Evolutionary conservation across 2,113 vertebrate species (phyloP), one percentile per base, ranked within the genome.

Genomic region (Cottus gobio): DNA sequence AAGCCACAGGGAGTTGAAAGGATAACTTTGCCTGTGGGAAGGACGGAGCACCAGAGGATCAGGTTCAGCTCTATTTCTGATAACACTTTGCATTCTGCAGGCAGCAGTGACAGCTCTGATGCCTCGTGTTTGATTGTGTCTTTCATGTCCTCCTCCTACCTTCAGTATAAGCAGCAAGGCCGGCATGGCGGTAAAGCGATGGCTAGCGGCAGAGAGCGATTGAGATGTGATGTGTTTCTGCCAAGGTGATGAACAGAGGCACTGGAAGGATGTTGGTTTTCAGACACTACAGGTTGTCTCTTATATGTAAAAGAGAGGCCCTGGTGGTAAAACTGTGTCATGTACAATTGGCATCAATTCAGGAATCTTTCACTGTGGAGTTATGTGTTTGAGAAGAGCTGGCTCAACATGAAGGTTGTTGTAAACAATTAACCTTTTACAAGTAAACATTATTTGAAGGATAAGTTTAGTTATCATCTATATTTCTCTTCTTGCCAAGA

Each of bases 21-120:
- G 70, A 90, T 91, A 94, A 94, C 93, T 94, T 95, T 95, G 94
- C 94, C 93, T 87, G 85, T 92, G 93, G 94, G 94, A 92, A 95
- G 94, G 94, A 92, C 93, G 31, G 82, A 16, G 75, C 82, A 81
- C 42, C 75, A 62, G 83, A 90, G 77, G 80, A 85, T 89, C 88
- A 79, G 87, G 84, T 92, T 93, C 86, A 85, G 82, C 77, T 69
- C 77, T 82, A 75, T 87, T 87, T 83, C 85, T 88, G 93, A 92
- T 91, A 90, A 90, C 85, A 82, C 87, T 93, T 92, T 92, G 85
- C 90, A 92, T 93, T 94, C 93, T 87, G 87, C 79, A 81, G 89
- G 90, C 90, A 28, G 61, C 79, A 57, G 69, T 69, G 83, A 86
- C 79, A 68, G 90, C 89, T 93, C 85, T 90, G 93, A 93, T 89